A percentile compares a stretch with the other conserved stretches of the same genome.
These are phyloP conservation scores for Sphenodon punctatus DNA, from an alignment of 2,797 vertebrate genomes.

Conservation along the genomic window DNA sequence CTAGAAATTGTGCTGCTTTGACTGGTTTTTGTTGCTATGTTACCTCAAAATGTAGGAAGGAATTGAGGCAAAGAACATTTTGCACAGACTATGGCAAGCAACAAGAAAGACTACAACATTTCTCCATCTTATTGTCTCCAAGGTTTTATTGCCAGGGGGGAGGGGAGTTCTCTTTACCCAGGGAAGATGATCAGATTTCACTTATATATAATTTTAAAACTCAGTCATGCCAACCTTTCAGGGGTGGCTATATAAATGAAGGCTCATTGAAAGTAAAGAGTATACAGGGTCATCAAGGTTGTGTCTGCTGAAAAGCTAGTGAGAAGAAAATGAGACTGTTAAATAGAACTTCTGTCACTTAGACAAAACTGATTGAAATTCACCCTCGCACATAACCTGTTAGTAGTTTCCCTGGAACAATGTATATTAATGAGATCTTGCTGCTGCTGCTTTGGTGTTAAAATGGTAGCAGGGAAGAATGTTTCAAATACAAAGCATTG, in stretches of 20 bases:
- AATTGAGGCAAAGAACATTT: too few relatives aligned
- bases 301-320: conserved; percentile 43
- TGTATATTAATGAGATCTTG: conserved; percentile 38
- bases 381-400: conserved; percentile 28
- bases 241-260: conserved; percentile 20
- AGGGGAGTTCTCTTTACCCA: conserved; percentile 15
- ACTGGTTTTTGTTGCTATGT: too few relatives aligned
- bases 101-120: too few relatives aligned
- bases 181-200: neutral
- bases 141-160: too few relatives aligned
- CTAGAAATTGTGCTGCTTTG: too few relatives aligned
- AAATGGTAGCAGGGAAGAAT: conserved; percentile 11
- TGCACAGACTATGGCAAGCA: too few relatives aligned
- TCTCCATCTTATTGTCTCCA: neutral
- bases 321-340: conserved; percentile 49
- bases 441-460: conserved; percentile 14
- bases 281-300: conserved; percentile 39
- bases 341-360: conserved; percentile 57
- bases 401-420: conserved; percentile 40
- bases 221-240: conserved; percentile 39
- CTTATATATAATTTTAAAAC: conserved; percentile 16
- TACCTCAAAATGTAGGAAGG: too few relatives aligned
- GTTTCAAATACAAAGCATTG: conserved; percentile 6
- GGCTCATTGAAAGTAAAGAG: conserved; percentile 33
- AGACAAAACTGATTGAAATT: conserved; percentile 69